phyloP scores from a whole-genome alignment of 2,113 vertebrate species.

The Lophura nycthemera region DNA sequence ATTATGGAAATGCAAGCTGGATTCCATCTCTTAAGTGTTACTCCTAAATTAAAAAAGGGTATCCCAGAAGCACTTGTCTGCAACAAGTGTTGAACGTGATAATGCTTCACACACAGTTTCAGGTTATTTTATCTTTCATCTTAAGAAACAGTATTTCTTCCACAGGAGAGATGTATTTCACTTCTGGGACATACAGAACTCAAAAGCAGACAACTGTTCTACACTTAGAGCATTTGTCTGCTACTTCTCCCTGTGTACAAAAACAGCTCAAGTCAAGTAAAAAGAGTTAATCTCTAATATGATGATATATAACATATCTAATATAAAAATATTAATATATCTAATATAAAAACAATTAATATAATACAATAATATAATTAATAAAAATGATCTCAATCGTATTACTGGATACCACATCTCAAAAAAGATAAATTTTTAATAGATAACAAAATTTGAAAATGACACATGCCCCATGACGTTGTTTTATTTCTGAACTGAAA shows the following conservation, averaged over 20 bases:
- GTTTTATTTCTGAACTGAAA: neutral
- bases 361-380: neutral
- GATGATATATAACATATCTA: neutral
- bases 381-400: neutral
- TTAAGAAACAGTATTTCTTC: neutral
- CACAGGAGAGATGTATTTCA: neutral
- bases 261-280: neutral
- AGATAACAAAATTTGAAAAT: neutral
- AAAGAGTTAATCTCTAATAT: neutral
- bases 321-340: neutral
- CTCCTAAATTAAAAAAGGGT: neutral
- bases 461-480: neutral
- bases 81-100: neutral
- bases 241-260: neutral
- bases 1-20: neutral
- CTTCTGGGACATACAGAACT: neutral
- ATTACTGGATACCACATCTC: neutral
- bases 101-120: neutral
- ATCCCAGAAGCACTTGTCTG: neutral
- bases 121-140: neutral
- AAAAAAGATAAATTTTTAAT: neutral
- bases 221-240: neutral
- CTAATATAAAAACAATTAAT: neutral
- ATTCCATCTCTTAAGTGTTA: neutral
- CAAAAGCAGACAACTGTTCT: neutral